Percentiles rank a stretch among this genome's conserved stretches.
phyloP scores from a whole-genome alignment of 2,888 invertebrate genomes.

The Microchrysa polita region DNA sequence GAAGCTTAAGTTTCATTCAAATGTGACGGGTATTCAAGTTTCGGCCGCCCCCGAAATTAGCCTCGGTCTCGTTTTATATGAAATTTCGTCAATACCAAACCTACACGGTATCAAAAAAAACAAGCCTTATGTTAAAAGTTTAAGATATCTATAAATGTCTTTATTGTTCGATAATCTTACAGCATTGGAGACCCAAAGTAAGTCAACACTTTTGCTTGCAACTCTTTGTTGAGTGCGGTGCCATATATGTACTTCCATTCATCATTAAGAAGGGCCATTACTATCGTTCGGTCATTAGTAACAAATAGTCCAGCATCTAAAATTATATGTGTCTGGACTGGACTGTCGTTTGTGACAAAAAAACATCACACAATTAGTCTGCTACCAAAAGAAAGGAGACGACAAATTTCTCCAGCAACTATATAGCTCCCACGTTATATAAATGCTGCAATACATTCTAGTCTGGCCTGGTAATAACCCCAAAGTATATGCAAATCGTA shows the following conservation, averaged over 20 bases:
- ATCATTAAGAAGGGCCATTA: conserved; percentile 26
- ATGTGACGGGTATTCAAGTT: too few relatives aligned
- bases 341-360: not conserved
- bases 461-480: conserved; percentile 27
- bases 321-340: not conserved
- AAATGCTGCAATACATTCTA: not conserved
- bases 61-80: too few relatives aligned
- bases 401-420: not conserved
- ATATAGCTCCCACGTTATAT: not conserved
- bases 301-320: conserved; percentile 14
- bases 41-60: too few relatives aligned
- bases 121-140: too few relatives aligned
- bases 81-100: too few relatives aligned
- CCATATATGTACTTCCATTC: conserved; percentile 3
- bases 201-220: too few relatives aligned
- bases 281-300: conserved; percentile 23
- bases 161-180: too few relatives aligned
- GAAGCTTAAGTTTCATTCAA: too few relatives aligned
- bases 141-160: too few relatives aligned
- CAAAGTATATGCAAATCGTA: not conserved
- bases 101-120: too few relatives aligned
- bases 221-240: too few relatives aligned
- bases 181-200: too few relatives aligned
- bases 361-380: conserved; percentile 33
- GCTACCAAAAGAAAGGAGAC: conserved; percentile 10